phyloP scores from a whole-genome alignment of 1,140 invertebrate species.

The Atta colombica region DNA sequence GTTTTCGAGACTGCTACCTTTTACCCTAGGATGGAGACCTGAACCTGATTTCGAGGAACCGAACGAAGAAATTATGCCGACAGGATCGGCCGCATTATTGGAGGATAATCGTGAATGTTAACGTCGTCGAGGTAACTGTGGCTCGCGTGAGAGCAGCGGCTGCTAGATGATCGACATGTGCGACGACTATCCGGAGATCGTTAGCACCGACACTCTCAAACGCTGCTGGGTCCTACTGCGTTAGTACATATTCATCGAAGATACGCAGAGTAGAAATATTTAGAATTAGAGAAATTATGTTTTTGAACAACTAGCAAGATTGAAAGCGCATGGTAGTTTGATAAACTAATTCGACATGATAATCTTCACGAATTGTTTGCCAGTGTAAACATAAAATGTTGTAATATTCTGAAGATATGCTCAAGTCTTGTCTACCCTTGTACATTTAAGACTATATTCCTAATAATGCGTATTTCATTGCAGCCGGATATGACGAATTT shows the following conservation, averaged over 20 bases:
- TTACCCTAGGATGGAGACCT: neutral
- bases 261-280: neutral
- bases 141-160: constrained; percentile 36
- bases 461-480: neutral
- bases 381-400: neutral
- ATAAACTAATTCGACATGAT: neutral
- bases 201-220: constrained; percentile 78
- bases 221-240: constrained; percentile 80
- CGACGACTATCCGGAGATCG: constrained; percentile 83
- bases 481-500: neutral
- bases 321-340: neutral
- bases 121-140: constrained; percentile 12
- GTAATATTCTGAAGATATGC: neutral
- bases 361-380: neutral
- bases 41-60: neutral
- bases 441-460: neutral
- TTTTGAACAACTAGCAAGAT: neutral
- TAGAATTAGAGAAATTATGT: neutral
- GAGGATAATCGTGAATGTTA: constrained; percentile 39
- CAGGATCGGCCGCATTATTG: neutral
- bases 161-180: constrained; percentile 84
- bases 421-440: neutral
- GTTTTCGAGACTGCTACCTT: neutral
- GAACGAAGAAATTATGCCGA: constrained; percentile 36
- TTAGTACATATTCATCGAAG: constrained; percentile 73